Conservation (phyloP, 1,140 invertebrate genomes). For the Calosoma granatense region DNA sequence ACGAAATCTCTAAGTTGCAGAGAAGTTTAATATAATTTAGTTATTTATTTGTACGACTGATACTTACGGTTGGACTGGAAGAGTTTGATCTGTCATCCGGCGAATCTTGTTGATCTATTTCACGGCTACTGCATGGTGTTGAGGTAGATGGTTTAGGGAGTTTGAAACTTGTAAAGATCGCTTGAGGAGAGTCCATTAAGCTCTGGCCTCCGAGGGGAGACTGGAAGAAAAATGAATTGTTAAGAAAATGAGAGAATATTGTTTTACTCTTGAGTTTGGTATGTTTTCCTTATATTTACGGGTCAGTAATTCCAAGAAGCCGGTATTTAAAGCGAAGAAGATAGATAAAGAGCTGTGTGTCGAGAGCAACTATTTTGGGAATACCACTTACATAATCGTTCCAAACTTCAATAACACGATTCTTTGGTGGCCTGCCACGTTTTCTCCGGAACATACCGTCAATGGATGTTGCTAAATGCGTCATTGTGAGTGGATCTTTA, state of each 20-base stretch:
- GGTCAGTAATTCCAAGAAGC: too few relatives aligned
- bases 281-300: too few relatives aligned
- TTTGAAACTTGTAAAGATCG: conserved; percentile 89
- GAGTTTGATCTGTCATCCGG: conserved; percentile 28
- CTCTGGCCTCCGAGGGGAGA: conserved; percentile 37
- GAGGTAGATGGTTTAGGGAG: conserved; percentile 60
- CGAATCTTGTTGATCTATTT: conserved; percentile 30
- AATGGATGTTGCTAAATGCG: conserved; percentile 60
- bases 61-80: conserved; percentile 23
- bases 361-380: too few relatives aligned
- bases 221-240: conserved; percentile 12
- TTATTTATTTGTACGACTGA: not conserved
- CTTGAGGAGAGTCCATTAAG: conserved; percentile 61
- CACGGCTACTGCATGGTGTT: conserved; percentile 38
- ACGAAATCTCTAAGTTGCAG: not conserved
- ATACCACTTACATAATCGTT: conserved; percentile 68
- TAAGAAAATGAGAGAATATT: too few relatives aligned
- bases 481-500: conserved; percentile 43
- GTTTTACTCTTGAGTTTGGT: too few relatives aligned
- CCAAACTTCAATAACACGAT: conserved; percentile 83
- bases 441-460: conserved; percentile 86
- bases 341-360: too few relatives aligned
- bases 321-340: too few relatives aligned
- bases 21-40: not conserved
- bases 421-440: conserved; percentile 82